Evolutionary conservation across 1,140 invertebrate species (phyloP), one percentile per base, ranked within the genome.

Genomic region (Polypedilum pembai): DNA sequence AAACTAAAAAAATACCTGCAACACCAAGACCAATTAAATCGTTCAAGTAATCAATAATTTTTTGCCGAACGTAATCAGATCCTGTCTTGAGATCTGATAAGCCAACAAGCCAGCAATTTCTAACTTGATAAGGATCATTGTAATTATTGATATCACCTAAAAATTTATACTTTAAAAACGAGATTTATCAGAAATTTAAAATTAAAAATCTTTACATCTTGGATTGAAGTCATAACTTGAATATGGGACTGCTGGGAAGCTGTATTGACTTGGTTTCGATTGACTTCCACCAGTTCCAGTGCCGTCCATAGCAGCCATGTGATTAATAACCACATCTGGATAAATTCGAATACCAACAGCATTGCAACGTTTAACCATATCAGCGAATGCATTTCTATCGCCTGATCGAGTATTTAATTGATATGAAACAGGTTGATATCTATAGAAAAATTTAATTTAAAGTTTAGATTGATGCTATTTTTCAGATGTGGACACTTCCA

Each of bases 311-410:
- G 65, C 86, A 1, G 87, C 86, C 91, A 94, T 94, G 80, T 94
- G 92, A 79, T 94, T 94, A 20, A 92, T 79, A 0, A 94, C 85
- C 1, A 85, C 83, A 80, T 94, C 92, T 0, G 90, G 90, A 78
- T 90, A 92, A 73, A 93, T 92, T 84, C 87, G 85, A 1, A 93
- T 89, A 3, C 90, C 91, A 41, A 85, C 91, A 1, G 82, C 81
- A 80, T 93, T 93, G 78, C 92, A 94, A 33, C 90, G 80, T 12
- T 81, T 78, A 0, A 91, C 88, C 94, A 96, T 96, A 69, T 90
- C 84, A 8, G 79, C 79, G 76, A 96, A 92, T 75, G 90, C 85
- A 1, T 82, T 77, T 78, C 91, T 88, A 74, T 87, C 89, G 12
- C 94, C 94, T 75, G 91, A 93, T 74, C 94, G 85, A 1, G 91